phyloP scores from a whole-genome alignment of 2,888 invertebrate genomes.

The Orthosia gracilis region DNA sequence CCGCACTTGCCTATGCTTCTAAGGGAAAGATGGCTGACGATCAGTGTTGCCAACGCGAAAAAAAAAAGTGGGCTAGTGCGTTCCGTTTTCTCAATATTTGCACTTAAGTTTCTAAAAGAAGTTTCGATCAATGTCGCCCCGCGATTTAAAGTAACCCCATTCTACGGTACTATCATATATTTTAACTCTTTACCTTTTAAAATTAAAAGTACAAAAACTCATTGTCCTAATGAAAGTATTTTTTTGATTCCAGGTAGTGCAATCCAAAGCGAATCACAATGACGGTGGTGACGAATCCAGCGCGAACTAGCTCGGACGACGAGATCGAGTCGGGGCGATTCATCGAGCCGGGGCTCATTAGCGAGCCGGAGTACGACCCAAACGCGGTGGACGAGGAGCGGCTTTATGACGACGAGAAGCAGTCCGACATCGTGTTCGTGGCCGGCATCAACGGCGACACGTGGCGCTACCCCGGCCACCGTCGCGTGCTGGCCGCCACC shows the following conservation, averaged over 20 bases:
- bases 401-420: constrained; percentile 89
- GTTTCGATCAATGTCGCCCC: too few species aligned
- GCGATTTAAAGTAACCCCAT: too few species aligned
- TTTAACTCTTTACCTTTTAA: background rate
- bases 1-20: too few species aligned
- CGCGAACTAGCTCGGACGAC: constrained; percentile 78
- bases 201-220: background rate
- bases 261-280: constrained; percentile 73
- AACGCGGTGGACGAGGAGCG: constrained; percentile 73
- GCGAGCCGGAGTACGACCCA: constrained; percentile 46
- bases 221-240: constrained; percentile 39
- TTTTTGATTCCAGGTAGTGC: constrained; percentile 77
- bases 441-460: constrained; percentile 92
- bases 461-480: constrained; percentile 93
- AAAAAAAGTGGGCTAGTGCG: too few species aligned
- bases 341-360: constrained; percentile 48
- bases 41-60: too few species aligned
- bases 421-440: constrained; percentile 92
- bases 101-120: too few species aligned
- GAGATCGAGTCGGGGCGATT: constrained; percentile 76
- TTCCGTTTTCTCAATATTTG: too few species aligned
- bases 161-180: too few species aligned
- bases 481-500: constrained; percentile 91
- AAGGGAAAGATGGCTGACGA: too few species aligned
- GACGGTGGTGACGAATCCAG: constrained; percentile 89